Evolutionary conservation across 2,113 vertebrate species (phyloP).

Genomic region (Erpornis zantholeuca): DNA sequence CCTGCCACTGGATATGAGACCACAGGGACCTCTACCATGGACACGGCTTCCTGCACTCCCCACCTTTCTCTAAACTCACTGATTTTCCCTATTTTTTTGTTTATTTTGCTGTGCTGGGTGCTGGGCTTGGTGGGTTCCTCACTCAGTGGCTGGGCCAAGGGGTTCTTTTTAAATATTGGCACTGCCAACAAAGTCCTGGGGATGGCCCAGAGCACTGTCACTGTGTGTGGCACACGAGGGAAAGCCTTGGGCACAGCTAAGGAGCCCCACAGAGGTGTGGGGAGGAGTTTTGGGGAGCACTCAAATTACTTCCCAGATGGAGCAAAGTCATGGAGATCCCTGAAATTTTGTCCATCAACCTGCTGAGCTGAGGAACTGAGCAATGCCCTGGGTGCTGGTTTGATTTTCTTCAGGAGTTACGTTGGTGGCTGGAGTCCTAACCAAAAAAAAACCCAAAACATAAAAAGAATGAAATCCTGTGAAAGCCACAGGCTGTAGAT

Average conservation of each 20-base stretch:
- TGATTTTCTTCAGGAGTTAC: neutral
- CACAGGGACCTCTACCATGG: accelerated
- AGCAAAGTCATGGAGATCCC: neutral
- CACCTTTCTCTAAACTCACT: neutral
- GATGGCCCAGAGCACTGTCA: accelerated
- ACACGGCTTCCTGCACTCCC: neutral
- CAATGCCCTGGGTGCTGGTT: neutral
- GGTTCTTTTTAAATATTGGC: neutral
- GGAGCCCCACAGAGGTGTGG: accelerated
- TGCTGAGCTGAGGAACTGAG: neutral
- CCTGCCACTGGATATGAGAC: neutral
- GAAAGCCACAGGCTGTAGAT: neutral
- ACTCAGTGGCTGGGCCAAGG: accelerated
- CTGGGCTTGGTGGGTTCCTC: neutral
- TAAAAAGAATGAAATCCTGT: neutral
- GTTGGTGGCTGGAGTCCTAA: neutral
- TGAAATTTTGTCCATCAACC: neutral
- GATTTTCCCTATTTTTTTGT: neutral
- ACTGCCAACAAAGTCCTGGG: neutral
- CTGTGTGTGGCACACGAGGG: neutral
- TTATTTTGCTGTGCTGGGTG: accelerated
- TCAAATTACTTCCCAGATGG: accelerated
- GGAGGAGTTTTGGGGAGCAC: neutral
- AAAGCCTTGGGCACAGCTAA: accelerated
- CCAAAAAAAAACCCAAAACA: neutral